Conservation (phyloP, 1,140 invertebrate species). For the Drosophila kanapiae region DNA sequence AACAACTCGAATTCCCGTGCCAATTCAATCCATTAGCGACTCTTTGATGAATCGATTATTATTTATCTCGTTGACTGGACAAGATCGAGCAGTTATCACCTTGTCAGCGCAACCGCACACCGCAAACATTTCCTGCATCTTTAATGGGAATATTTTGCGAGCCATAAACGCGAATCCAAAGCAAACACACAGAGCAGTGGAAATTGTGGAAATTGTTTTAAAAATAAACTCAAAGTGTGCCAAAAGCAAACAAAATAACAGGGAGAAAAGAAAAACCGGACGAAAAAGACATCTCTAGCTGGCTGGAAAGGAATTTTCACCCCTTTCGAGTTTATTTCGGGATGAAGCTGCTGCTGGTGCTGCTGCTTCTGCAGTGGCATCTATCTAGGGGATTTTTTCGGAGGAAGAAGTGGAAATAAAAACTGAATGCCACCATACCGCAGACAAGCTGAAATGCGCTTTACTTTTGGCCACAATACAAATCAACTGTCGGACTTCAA, state of each 20-base stretch:
- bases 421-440: conserved; percentile 9
- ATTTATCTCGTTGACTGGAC: conserved; percentile 34
- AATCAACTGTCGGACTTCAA: conserved; percentile 74
- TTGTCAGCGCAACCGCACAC: conserved; percentile 26
- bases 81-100: conserved; percentile 48
- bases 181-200: conserved; percentile 17
- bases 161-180: conserved; percentile 18
- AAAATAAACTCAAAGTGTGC: conserved; percentile 78
- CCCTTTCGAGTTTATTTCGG: conserved; percentile 46
- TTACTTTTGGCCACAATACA: conserved; percentile 55
- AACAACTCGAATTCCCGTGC: neutral
- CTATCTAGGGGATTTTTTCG: conserved; percentile 45
- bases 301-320: conserved; percentile 45
- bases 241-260: conserved; percentile 40
- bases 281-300: conserved; percentile 49
- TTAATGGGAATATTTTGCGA: conserved; percentile 39
- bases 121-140: conserved; percentile 30
- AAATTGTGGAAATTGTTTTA: conserved; percentile 57
- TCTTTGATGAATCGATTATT: conserved; percentile 50
- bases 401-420: conserved; percentile 11
- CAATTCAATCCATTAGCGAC: conserved; percentile 46
- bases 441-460: conserved; percentile 32
- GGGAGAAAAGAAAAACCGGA: conserved; percentile 26
- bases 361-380: conserved; percentile 13
- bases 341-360: conserved; percentile 13